Conservation (phyloP, 2,113 vertebrate genomes). For the Telmatochromis sp. region DNA sequence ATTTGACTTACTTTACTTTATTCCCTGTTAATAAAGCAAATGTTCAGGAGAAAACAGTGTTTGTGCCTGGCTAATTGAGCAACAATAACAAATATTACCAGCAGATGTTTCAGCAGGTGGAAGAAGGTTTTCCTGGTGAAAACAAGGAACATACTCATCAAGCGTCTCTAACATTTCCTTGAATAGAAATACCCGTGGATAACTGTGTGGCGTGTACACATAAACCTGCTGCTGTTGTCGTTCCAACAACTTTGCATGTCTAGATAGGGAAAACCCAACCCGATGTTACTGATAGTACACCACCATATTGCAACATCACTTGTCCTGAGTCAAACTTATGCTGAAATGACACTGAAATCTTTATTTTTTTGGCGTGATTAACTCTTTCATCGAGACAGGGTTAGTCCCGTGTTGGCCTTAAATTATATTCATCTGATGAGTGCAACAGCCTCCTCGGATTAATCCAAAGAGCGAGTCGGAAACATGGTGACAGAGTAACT, state of each 20-base stretch:
- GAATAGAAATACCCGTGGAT: neutral
- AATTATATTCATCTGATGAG: neutral
- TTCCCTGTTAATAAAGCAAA: constrained; percentile 22
- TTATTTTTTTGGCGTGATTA: neutral
- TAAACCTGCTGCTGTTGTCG: neutral
- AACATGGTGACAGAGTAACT: constrained; percentile 8
- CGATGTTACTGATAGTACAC: neutral
- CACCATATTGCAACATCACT: neutral
- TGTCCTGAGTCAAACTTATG: neutral
- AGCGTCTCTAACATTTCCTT: neutral
- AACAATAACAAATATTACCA: neutral
- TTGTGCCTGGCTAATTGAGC: constrained; percentile 7
- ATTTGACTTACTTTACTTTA: constrained; percentile 41
- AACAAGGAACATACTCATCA: neutral
- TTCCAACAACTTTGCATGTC: neutral
- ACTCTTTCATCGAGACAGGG: neutral
- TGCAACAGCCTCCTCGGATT: neutral
- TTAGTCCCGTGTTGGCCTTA: neutral
- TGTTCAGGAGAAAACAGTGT: constrained; percentile 13
- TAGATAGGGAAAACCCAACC: neutral
- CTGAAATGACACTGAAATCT: neutral
- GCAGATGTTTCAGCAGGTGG: constrained; percentile 21
- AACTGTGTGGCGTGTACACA: neutral
- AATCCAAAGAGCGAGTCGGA: neutral
- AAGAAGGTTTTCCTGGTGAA: neutral